Percentiles rank a stretch among this genome's conserved stretches.
Evolutionary conservation across 2,113 vertebrate species (phyloP).

Genomic region (Catharus bicknelli): DNA sequence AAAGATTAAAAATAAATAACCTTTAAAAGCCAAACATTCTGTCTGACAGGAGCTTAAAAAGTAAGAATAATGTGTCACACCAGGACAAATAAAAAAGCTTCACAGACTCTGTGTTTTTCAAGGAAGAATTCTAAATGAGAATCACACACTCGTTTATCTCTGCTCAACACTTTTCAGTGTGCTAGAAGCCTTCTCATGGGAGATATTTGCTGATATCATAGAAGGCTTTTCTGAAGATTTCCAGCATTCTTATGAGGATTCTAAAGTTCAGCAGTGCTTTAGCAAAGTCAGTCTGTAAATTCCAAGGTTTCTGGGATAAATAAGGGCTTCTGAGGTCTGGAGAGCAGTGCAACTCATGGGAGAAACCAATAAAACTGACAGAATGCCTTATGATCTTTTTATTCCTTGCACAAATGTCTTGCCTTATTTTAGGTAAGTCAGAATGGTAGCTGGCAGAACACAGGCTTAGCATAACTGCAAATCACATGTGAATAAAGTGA

Average conservation of each 20-base stretch:
- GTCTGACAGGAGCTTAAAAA: neutral
- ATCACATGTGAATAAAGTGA: neutral
- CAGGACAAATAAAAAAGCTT: constrained; percentile 6
- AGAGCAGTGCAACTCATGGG: constrained; percentile 45
- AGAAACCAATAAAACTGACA: constrained; percentile 58
- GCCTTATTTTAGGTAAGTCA: constrained; percentile 46
- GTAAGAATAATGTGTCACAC: neutral
- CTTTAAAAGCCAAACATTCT: neutral
- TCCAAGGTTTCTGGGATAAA: constrained; percentile 63
- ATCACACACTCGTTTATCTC: constrained; percentile 25
- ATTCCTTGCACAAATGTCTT: constrained; percentile 59
- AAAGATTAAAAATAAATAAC: neutral
- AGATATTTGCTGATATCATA: constrained; percentile 62
- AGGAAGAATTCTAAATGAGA: constrained; percentile 26
- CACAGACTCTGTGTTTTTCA: neutral
- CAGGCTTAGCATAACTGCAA: constrained; percentile 2
- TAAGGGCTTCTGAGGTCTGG: constrained; percentile 54
- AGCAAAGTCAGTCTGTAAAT: constrained; percentile 65
- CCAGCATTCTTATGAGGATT: constrained; percentile 59
- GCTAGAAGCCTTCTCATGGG: constrained; percentile 47
- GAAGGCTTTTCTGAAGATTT: constrained; percentile 65
- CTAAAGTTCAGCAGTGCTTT: constrained; percentile 63
- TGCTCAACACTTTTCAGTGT: neutral
- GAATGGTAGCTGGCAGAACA: constrained; percentile 26
- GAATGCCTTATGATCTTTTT: constrained; percentile 59